These are phyloP conservation scores for Spodoptera littoralis DNA, from an alignment of 2,888 invertebrate genomes.

Conservation along the genomic window DNA sequence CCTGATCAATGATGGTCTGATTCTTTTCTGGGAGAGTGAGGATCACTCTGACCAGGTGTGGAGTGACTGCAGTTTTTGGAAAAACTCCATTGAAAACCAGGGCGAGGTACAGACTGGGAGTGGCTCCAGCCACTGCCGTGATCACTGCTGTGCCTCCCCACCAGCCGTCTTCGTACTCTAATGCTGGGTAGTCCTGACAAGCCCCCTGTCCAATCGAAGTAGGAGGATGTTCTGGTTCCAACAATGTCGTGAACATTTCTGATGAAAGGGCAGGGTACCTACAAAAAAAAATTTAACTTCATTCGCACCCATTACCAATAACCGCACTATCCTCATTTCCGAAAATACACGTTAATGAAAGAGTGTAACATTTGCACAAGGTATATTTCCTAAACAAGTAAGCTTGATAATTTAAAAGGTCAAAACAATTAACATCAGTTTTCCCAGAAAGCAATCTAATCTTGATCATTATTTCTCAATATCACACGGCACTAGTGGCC, in stretches of 20 bases:
- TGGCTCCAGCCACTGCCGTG: conserved; percentile 93
- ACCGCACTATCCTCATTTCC: background rate
- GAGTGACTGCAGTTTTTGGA: conserved; percentile 87
- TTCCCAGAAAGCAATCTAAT: conserved; percentile 47
- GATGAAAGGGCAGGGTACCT: conserved; percentile 92
- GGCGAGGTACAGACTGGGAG: conserved; percentile 94
- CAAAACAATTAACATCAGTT: conserved; percentile 28
- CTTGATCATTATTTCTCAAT: conserved; percentile 19
- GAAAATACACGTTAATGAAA: conserved; percentile 3
- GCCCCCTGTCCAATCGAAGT: conserved; percentile 88
- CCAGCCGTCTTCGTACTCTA: conserved; percentile 90
- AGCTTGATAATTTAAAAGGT: conserved; percentile 41
- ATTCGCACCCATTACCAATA: too few species aligned
- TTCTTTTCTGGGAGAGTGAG: conserved; percentile 92
- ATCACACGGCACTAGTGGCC: conserved; percentile 8
- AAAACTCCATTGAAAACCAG: conserved; percentile 95
- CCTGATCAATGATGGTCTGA: conserved; percentile 92
- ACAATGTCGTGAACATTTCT: conserved; percentile 94
- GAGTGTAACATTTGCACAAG: too few species aligned
- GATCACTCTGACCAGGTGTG: conserved; percentile 91
- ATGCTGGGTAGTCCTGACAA: conserved; percentile 85
- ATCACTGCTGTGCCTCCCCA: conserved; percentile 97
- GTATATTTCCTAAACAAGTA: conserved; percentile 18
- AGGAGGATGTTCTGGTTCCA: conserved; percentile 91
- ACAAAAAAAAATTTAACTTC: conserved; percentile 36